Base-by-base conservation (phyloP, 2,888 invertebrate genomes). In the Proisotoma minuta region DNA sequence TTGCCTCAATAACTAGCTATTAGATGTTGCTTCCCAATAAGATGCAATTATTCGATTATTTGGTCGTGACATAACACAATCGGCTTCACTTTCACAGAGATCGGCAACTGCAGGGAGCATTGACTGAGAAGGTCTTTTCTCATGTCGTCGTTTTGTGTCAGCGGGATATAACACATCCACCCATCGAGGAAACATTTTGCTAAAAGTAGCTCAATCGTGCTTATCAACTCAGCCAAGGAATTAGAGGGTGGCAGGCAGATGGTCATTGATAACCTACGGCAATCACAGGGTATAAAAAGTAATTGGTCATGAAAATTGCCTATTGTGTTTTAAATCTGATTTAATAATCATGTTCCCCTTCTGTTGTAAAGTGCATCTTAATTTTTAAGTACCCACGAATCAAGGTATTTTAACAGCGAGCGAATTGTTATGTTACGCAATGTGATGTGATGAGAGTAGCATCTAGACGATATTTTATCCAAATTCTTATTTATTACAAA, bases 291-390 rank as follows among this genome's bases (percentile, higher is more conserved):
- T 3, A 52, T 8, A 28, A 26, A 28, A 52, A 34, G 8, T 52
- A 52, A 52, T 52, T 52, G 52, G 4, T 52, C 52, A 52, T 52
- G 52, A 52, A 52, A 52, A 23, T 52, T 22, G 26, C 52, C 28
- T 20, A 28, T 52, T 52, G 52, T 52, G 28, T n/a, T 28, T 49
- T 49, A 49, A 5, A 4, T 22, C 47, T 5, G 26, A 20, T 22
- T n/a, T n/a, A n/a, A n/a, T n/a, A n/a, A n/a, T n/a, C n/a, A n/a
- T n/a, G n/a, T n/a, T n/a, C n/a, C n/a, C n/a, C n/a, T n/a, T n/a
- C n/a, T n/a, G n/a, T n/a, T n/a, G n/a, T n/a, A n/a, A n/a, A n/a
- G n/a, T n/a, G n/a, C n/a, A n/a, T n/a, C n/a, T n/a, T n/a, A n/a
- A n/a, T n/a, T n/a, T n/a, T n/a, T n/a, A n/a, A n/a, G n/a, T n/a